Evolutionary conservation across 1,140 invertebrate genomes (phyloP), one percentile per base, ranked within the genome.

Genomic region (Pogonus chalceus): DNA sequence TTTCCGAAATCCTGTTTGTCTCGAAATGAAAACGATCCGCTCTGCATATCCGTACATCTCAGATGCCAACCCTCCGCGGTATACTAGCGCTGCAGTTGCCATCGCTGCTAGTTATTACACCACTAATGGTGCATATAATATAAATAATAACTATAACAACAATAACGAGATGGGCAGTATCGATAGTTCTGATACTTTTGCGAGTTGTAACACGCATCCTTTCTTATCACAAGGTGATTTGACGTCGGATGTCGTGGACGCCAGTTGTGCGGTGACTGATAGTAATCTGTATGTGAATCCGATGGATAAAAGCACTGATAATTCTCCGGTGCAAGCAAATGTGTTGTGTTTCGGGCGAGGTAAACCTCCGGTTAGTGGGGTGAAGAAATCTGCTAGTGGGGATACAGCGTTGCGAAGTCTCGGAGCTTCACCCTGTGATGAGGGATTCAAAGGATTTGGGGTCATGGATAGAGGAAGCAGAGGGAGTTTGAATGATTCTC

Each of bases 261-360:
- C 69, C 54, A 60, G 66, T 21, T 70, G 71, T 55, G 68, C 66
- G 2, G 66, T 69, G 35, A 60, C 72, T 35, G 83, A 81, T 57
- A 87, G 87, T 68, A 94, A 93, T 76, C 79, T 95, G 58, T 96
- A 95, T 73, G 84, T 95, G 63, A 95, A 95, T 74, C 91, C 92
- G 9, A 69, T 95, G 69, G 88, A 89, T 61, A 79, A 79, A 67
- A 76, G 72, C 66, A 73, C 71, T 58, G 72, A 73, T 55, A 70
- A 65, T 50, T 67, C 62, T 58, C 67, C 64, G 18, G 60, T 59
- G 21, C 48, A 24, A 20, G 50, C 46, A 57, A 60, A 7, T 10
- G 37, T 43, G 7, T 16, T 43, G 7, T 43, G 37, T 16, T 43
- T 43, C 18, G 37, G 37, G 7, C 7, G 37, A 43, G 26, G 4